Evolutionary conservation across 2,113 vertebrate species (phyloP), one percentile per base, ranked within the genome.

Genomic region (Actenoides lindsayi): DNA sequence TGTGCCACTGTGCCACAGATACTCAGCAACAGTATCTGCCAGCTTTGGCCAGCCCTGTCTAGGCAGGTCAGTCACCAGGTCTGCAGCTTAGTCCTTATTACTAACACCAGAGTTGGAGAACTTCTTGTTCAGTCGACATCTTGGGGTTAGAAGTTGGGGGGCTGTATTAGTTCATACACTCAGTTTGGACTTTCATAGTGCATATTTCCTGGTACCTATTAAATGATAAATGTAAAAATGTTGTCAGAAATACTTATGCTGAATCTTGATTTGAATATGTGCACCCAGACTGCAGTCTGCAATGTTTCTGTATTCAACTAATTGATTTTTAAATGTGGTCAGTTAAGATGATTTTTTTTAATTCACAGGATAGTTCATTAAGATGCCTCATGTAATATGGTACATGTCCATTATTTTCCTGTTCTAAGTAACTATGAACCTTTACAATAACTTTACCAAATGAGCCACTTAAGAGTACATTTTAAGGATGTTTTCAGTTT

Each of bases 401-500:
- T 68, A 10, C 0, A 0, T 21, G 41, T 23, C 50, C 71, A 31
- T 82, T 75, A 59, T 73, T 78, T 76, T 54, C 10, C 23, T 73
- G 80, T 77, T 37, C 64, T 68, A 39, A 70, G 70, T 53, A 59
- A 77, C 37, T 77, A 6, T 6, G 19, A 46, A 67, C 79, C 67
- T 31, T 83, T 67, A 68, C 35, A 83, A 50, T 63, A 94, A 83
- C 46, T 79, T 80, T 5, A 90, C 37, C 18, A 76, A 93, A 90
- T 48, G 23, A 93, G 31, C n/a, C 89, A 77, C 48, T 87, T 84
- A 27, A 51, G 37, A 60, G n/a, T 63, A 35, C 1, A 11, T 82
- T 96, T 92, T 84, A 70, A 74, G 77, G 84, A 62, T 68, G n/a
- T 95, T 96, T 87, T 80, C 78, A 76, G 64, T 95, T 93, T 96